A percentile compares a stretch with the other conserved stretches of the same genome.
Evolutionary conservation across 2,113 vertebrate species (phyloP).

Genomic region (Tyrannus savana): DNA sequence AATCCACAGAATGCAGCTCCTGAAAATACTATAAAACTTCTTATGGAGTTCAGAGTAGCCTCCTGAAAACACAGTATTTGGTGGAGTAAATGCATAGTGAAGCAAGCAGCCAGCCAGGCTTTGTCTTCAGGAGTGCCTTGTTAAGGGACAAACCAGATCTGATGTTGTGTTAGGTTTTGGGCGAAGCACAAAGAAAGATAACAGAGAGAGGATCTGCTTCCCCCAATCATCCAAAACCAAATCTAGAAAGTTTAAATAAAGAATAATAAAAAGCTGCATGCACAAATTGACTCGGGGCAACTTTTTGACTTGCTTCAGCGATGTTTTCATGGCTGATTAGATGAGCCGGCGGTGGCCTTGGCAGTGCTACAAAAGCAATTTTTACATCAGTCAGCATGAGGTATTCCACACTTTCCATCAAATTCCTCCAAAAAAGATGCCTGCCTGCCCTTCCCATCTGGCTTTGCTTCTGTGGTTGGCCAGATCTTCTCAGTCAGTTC

Average conservation of each 20-base stretch:
- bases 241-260: constrained; percentile 16
- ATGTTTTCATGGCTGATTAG: constrained; percentile 19
- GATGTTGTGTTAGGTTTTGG: neutral
- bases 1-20: neutral
- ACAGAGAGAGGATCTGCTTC: neutral
- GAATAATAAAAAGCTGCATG: neutral
- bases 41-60: neutral
- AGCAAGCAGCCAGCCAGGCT: neutral
- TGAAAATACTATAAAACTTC: neutral
- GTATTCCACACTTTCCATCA: constrained; percentile 3
- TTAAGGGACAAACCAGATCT: neutral
- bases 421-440: neutral
- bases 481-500: neutral
- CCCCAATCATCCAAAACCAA: neutral
- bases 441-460: neutral
- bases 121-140: neutral
- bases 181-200: neutral
- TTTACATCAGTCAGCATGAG: constrained; percentile 22
- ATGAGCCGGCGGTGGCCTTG: neutral
- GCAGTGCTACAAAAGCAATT: constrained; percentile 14
- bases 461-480: neutral
- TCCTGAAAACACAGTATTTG: neutral
- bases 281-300: neutral
- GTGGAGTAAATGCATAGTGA: neutral
- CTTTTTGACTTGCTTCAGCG: constrained; percentile 14